Evolutionary conservation across 2,888 invertebrate genomes (phyloP).

Genomic region (Xestia rhomboidea): DNA sequence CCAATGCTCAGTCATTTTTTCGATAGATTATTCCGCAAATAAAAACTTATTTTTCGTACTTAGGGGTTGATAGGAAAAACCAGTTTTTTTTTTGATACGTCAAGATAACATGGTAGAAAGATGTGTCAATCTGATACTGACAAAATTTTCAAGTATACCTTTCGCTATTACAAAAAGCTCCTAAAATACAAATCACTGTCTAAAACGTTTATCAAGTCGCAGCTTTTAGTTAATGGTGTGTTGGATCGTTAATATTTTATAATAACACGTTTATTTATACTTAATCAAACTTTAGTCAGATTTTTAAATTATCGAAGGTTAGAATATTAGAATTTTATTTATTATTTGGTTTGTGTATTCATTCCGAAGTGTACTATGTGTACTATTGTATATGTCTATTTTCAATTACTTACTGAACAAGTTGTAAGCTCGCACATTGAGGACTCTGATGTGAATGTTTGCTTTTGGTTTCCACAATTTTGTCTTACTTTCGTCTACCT

Average conservation of each 20-base stretch:
- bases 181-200: slow-evolving; percentile 67
- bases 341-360: neutral
- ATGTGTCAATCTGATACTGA: slow-evolving; percentile 63
- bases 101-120: slow-evolving; percentile 46
- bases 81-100: neutral
- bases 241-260: slow-evolving; percentile 33
- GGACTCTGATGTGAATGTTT: neutral
- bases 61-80: neutral
- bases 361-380: neutral
- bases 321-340: neutral
- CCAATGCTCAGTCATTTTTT: neutral
- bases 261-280: neutral
- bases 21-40: neutral
- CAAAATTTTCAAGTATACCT: slow-evolving; percentile 71
- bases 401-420: neutral
- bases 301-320: slow-evolving; percentile 34
- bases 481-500: neutral
- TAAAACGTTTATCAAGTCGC: slow-evolving; percentile 66
- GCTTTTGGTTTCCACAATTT: slow-evolving; percentile 6
- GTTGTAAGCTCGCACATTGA: neutral
- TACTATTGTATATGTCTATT: neutral
- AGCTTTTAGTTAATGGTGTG: slow-evolving; percentile 50
- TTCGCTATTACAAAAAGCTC: slow-evolving; percentile 57
- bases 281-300: slow-evolving; percentile 1
- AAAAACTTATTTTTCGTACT: neutral